Conservation (phyloP, 2,797 vertebrate genomes). For the Monodelphis domestica region DNA sequence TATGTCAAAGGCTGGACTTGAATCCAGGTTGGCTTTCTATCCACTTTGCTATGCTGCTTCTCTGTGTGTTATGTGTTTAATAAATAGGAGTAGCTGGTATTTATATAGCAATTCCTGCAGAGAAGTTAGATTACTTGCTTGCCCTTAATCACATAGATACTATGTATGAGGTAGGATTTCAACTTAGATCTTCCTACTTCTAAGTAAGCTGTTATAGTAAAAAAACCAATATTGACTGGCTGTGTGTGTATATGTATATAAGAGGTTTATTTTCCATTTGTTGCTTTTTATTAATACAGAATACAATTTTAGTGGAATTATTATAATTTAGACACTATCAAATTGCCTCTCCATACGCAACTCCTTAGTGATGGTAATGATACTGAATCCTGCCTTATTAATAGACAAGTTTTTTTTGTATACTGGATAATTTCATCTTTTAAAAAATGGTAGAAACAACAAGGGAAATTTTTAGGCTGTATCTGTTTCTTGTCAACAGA, state of each 20-base stretch:
- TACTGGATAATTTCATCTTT: not conserved
- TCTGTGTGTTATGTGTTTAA: no score
- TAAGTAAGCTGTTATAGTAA: not conserved
- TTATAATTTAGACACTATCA: not conserved
- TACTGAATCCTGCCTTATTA: not conserved
- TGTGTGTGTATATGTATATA: not conserved
- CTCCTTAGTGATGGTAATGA: not conserved
- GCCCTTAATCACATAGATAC: not conserved
- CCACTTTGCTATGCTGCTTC: not conserved
- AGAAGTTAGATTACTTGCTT: not conserved
- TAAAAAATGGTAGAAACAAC: not conserved
- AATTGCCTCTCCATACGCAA: not conserved
- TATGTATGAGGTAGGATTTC: not conserved
- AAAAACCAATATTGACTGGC: not conserved
- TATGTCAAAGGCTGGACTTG: not conserved
- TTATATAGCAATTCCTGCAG: not conserved
- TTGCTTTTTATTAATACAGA: not conserved
- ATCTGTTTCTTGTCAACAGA: not conserved
- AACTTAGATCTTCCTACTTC: not conserved
- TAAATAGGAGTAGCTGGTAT: not conserved
- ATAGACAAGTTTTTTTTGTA: not conserved
- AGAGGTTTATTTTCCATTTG: not conserved
- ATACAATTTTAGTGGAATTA: not conserved
- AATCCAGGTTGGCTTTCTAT: not conserved
- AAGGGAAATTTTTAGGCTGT: not conserved